These are phyloP conservation scores for Rana temporaria DNA, from an alignment of 2,113 vertebrate species.

Conservation along the genomic window DNA sequence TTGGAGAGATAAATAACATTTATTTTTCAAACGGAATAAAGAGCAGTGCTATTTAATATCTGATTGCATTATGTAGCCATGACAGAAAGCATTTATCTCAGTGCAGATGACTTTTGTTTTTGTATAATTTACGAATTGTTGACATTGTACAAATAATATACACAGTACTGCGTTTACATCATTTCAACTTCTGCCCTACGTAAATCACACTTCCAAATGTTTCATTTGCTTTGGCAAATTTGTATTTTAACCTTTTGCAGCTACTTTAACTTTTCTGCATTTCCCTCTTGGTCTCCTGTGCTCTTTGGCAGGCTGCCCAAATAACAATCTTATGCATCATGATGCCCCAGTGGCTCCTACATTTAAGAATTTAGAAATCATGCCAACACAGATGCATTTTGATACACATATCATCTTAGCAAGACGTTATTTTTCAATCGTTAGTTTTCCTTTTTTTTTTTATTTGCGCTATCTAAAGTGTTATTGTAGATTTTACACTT, in stretches of 20 bases:
- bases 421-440: not conserved
- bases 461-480: not conserved
- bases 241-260: slow-evolving; percentile 39
- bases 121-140: not conserved
- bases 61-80: not conserved
- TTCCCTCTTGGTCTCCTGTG: slow-evolving; percentile 36
- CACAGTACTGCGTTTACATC: slow-evolving; percentile 11
- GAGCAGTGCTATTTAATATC: too few relatives aligned
- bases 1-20: too few relatives aligned
- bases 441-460: not conserved
- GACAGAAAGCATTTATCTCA: slow-evolving; percentile 7
- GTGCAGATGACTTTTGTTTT: not conserved
- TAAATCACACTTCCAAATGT: slow-evolving; percentile 36
- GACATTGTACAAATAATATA: slow-evolving; percentile 6
- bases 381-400: slow-evolving; percentile 35
- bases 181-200: slow-evolving; percentile 25
- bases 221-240: slow-evolving; percentile 35
- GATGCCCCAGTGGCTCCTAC: slow-evolving; percentile 20
- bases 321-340: slow-evolving; percentile 37
- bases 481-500: not conserved
- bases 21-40: too few relatives aligned
- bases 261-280: slow-evolving; percentile 13
- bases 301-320: slow-evolving; percentile 42
- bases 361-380: slow-evolving; percentile 11
- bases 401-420: slow-evolving; percentile 26